Evolutionary conservation across 2,888 invertebrate genomes (phyloP).

Genomic region (Acronicta psi): DNA sequence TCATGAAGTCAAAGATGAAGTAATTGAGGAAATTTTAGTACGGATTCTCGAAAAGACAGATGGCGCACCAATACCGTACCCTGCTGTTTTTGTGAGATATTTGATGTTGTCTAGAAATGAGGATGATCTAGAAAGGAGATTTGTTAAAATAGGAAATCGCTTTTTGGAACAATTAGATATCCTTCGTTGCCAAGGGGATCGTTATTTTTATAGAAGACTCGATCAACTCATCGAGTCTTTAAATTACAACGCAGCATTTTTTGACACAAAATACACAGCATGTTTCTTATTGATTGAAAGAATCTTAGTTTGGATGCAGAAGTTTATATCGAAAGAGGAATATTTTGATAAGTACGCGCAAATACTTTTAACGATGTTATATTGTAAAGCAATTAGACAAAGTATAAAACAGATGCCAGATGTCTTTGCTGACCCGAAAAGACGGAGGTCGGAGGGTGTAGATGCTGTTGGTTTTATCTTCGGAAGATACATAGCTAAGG

Average conservation of each 20-base stretch:
- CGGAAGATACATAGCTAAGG: slow-evolving; percentile 66
- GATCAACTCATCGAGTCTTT: slow-evolving; percentile 58
- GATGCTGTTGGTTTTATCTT: slow-evolving; percentile 66
- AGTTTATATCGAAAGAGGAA: slow-evolving; percentile 63
- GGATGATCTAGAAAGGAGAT: slow-evolving; percentile 55
- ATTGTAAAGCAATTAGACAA: slow-evolving; percentile 65
- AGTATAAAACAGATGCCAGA: slow-evolving; percentile 58
- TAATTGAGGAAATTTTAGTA: slow-evolving; percentile 53
- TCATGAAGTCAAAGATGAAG: slow-evolving; percentile 47
- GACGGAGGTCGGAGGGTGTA: slow-evolving; percentile 54
- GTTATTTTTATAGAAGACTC: slow-evolving; percentile 22
- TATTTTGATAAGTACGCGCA: slow-evolving; percentile 62
- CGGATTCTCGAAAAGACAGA: slow-evolving; percentile 43
- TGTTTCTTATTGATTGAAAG: slow-evolving; percentile 66
- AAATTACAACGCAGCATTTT: slow-evolving; percentile 66
- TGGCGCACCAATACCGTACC: slow-evolving; percentile 46
- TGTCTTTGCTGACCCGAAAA: slow-evolving; percentile 57
- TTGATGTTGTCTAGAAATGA: slow-evolving; percentile 64
- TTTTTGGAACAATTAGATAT: slow-evolving; percentile 61
- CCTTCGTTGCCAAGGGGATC: slow-evolving; percentile 2
- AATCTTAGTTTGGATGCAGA: slow-evolving; percentile 60
- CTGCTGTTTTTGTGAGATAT: slow-evolving; percentile 67
- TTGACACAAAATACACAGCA: slow-evolving; percentile 60
- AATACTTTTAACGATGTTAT: slow-evolving; percentile 70
- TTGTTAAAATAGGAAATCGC: slow-evolving; percentile 57